These are phyloP conservation scores for Leptinotarsa rubiginosa DNA, from an alignment of 2,888 invertebrate species.

Conservation along the genomic window DNA sequence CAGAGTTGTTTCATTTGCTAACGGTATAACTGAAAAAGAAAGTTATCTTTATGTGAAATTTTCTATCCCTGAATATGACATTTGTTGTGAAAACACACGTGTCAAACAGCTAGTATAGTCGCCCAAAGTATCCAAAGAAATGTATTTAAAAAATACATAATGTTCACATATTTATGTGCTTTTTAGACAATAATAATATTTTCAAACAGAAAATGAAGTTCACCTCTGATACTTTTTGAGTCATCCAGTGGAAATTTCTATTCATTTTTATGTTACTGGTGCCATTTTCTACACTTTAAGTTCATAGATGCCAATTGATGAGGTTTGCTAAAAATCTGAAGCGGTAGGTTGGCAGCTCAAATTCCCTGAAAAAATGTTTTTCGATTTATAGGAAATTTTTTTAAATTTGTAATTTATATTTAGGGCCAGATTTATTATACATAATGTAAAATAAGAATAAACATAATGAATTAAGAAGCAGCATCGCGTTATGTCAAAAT, in stretches of 20 bases:
- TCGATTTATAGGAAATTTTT: constrained; percentile 51
- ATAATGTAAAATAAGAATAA: constrained; percentile 63
- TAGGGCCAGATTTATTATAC: constrained; percentile 61
- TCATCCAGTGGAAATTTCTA: constrained; percentile 36
- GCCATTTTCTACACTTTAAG: constrained; percentile 49
- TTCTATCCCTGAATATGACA: no score
- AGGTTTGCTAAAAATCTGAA: constrained; percentile 43
- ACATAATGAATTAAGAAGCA: constrained; percentile 46
- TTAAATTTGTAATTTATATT: constrained; percentile 60
- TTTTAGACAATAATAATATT: not conserved
- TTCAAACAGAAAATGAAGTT: not conserved
- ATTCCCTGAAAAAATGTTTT: constrained; percentile 40
- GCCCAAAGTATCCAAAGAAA: no score
- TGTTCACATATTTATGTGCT: not conserved
- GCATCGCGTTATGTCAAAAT: constrained; percentile 47
- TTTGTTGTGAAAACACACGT: no score
- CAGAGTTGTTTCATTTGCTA: no score
- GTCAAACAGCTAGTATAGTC: no score
- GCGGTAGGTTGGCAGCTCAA: constrained; percentile 56
- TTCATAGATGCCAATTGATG: constrained; percentile 53
- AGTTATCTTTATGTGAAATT: no score
- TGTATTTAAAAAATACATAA: no score
- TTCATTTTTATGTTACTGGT: constrained; percentile 53
- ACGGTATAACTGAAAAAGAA: no score
- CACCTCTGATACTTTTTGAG: constrained; percentile 17